phyloP scores from a whole-genome alignment of 2,797 vertebrate species.

The Manis crassicaudata region DNA sequence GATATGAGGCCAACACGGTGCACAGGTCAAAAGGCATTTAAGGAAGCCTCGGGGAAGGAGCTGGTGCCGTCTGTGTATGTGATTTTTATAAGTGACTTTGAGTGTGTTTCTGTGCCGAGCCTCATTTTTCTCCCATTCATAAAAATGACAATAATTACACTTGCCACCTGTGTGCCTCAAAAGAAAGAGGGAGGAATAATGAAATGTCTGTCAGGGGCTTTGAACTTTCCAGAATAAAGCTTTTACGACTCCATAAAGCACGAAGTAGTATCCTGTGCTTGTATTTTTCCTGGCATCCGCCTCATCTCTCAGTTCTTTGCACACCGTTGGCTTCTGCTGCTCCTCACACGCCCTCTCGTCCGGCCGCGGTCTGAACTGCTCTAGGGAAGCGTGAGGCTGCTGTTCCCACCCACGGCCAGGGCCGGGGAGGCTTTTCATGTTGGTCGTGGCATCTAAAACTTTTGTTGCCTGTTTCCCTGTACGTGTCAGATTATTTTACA shows the following conservation, averaged over 20 bases:
- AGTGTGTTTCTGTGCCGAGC: not conserved
- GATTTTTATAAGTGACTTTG: not conserved
- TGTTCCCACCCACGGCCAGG: not conserved
- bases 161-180: constrained; percentile 72
- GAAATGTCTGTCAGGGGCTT: constrained; percentile 68
- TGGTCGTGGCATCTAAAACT: constrained; percentile 14
- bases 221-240: constrained; percentile 65
- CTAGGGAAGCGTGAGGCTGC: not conserved
- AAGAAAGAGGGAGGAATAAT: constrained; percentile 45
- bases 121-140: constrained; percentile 53
- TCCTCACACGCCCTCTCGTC: constrained; percentile 14
- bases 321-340: not conserved
- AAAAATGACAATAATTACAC: constrained; percentile 70
- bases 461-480: not conserved
- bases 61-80: not conserved
- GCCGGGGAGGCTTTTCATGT: not conserved
- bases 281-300: constrained; percentile 52
- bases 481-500: constrained; percentile 60
- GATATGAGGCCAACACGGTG: not conserved
- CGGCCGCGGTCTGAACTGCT: not conserved
- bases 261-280: constrained; percentile 41
- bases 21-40: not conserved
- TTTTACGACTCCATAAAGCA: constrained; percentile 66
- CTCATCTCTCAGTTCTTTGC: not conserved
- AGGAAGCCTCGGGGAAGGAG: not conserved